phyloP scores from a whole-genome alignment of 2,797 vertebrate species.

The Hybognathus amarus region DNA sequence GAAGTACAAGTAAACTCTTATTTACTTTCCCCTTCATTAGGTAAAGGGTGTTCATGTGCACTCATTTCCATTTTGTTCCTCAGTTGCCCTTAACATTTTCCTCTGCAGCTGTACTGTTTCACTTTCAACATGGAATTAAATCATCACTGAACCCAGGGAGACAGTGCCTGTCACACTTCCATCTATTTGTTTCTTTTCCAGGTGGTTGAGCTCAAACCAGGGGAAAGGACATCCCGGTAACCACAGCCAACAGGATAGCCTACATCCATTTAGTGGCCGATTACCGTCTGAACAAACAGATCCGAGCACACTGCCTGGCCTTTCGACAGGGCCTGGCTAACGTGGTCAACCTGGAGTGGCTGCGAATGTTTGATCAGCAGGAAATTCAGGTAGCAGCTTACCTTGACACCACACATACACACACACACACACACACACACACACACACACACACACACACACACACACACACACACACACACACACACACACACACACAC shows the following conservation, averaged over 20 bases:
- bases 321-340: slow-evolving; percentile 97
- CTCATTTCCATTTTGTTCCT: slow-evolving; percentile 12
- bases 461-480: neutral
- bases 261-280: slow-evolving; percentile 97
- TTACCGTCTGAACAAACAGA: slow-evolving; percentile 96
- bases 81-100: slow-evolving; percentile 14
- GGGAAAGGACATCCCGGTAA: slow-evolving; percentile 97
- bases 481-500: slow-evolving; percentile 19
- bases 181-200: slow-evolving; percentile 64
- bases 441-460: slow-evolving; percentile 19
- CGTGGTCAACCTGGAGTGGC: slow-evolving; percentile 96
- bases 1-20: neutral
- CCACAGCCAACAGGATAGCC: slow-evolving; percentile 92
- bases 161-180: slow-evolving; percentile 15
- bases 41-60: slow-evolving; percentile 10
- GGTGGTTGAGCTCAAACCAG: slow-evolving; percentile 93
- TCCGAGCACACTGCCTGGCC: slow-evolving; percentile 90
- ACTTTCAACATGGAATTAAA: slow-evolving; percentile 24
- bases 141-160: slow-evolving; percentile 6
- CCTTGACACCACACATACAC: neutral
- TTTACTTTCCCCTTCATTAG: slow-evolving; percentile 17
- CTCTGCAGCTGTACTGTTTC: slow-evolving; percentile 18
- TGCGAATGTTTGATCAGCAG: slow-evolving; percentile 99
- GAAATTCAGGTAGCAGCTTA: slow-evolving; percentile 88
- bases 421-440: slow-evolving; percentile 17